Percentiles rank a stretch among this genome's conserved stretches.
phyloP scores from a whole-genome alignment of 2,888 invertebrate species.

The Chrysodeixis includens region DNA sequence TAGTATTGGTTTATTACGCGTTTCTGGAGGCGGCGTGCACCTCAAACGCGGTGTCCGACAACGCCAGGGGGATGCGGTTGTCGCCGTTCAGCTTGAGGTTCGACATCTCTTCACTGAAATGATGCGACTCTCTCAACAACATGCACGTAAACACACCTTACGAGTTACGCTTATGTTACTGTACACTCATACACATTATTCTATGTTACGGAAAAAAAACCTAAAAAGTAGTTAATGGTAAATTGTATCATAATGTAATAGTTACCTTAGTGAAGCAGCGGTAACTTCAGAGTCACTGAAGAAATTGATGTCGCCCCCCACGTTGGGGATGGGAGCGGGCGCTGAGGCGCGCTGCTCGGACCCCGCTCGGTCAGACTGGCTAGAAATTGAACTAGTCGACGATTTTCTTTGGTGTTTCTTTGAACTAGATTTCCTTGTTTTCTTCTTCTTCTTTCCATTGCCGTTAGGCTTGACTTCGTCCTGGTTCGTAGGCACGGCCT shows the following conservation, averaged over 20 bases:
- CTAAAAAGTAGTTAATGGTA: conserved; percentile 9
- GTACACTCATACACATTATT: conserved; percentile 20
- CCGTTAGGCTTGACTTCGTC: conserved; percentile 89
- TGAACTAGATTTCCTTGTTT: conserved; percentile 93
- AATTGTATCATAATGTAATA: conserved; percentile 31
- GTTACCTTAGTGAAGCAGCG: conserved; percentile 90
- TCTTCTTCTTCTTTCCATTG: conserved; percentile 92
- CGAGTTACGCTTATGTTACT: conserved; percentile 8
- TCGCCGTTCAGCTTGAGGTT: conserved; percentile 86
- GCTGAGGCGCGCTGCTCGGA: conserved; percentile 80
- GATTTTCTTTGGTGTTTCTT: conserved; percentile 94
- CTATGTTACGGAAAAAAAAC: conserved; percentile 14
- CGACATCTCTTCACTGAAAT: conserved; percentile 88
- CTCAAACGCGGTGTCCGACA: conserved; percentile 88
- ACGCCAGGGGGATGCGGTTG: conserved; percentile 86
- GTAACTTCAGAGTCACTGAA: conserved; percentile 98
- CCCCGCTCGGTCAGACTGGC: conserved; percentile 87
- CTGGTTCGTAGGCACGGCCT: conserved; percentile 70
- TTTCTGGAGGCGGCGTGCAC: conserved; percentile 87
- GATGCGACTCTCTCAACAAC: conserved; percentile 66
- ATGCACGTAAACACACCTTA: conserved; percentile 25
- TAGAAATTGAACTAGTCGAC: conserved; percentile 87
- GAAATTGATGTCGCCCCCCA: conserved; percentile 90
- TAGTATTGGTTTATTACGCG: conserved; percentile 79
- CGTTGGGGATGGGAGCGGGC: conserved; percentile 76